phyloP scores from a whole-genome alignment of 1,140 invertebrate genomes.

The Camponotus floridanus region DNA sequence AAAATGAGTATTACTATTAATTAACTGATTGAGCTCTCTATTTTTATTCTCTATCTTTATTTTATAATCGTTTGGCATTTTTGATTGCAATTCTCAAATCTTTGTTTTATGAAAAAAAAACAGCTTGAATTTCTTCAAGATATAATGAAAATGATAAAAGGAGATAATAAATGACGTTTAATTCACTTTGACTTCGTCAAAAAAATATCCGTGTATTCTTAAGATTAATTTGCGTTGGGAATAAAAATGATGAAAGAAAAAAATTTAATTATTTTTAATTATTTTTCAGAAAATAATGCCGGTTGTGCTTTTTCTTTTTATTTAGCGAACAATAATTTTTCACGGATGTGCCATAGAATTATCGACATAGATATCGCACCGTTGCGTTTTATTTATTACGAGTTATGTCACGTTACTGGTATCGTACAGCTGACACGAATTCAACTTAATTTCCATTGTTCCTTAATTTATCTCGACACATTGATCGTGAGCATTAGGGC shows the following conservation, averaged over 20 bases:
- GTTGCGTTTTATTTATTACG: constrained; percentile 44
- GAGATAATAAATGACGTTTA: background rate
- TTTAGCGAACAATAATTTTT: constrained; percentile 18
- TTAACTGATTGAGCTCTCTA: background rate
- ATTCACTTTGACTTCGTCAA: background rate
- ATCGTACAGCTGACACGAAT: constrained; percentile 33
- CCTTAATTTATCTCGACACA: constrained; percentile 38
- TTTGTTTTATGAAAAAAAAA: background rate
- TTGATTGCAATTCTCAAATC: background rate
- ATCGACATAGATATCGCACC: background rate
- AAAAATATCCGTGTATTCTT: background rate
- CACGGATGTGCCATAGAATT: constrained; percentile 51
- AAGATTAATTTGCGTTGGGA: background rate
- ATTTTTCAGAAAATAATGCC: background rate
- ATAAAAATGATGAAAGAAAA: background rate
- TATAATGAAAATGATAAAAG: background rate
- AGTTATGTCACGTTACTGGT: constrained; percentile 18
- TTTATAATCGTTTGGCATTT: background rate
- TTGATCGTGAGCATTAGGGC: constrained; percentile 44
- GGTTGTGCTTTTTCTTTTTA: background rate
- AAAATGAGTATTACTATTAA: background rate
- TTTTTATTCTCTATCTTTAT: background rate
- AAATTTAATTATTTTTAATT: background rate
- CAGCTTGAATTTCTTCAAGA: background rate
- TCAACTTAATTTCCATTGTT: constrained; percentile 49